Percentiles rank a stretch among this genome's conserved stretches.
Evolutionary conservation across 2,113 vertebrate species (phyloP).

Genomic region (Alectura lathami): DNA sequence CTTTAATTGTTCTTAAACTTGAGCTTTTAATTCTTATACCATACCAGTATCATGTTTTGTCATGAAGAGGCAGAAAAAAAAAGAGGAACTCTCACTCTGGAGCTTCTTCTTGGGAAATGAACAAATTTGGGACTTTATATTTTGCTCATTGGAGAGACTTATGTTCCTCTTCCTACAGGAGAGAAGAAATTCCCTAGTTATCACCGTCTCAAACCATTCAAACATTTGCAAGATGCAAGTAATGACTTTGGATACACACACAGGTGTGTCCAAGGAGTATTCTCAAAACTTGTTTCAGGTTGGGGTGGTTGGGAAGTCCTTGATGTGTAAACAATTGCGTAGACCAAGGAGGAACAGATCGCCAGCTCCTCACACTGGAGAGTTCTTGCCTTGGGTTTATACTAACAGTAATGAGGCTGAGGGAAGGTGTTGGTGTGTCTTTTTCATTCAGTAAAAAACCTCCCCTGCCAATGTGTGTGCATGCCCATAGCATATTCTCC

Average conservation of each 20-base stretch:
- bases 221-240: background rate
- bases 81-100: background rate
- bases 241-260: background rate
- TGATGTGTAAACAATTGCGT: background rate
- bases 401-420: background rate
- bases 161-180: background rate
- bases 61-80: too few relatives aligned
- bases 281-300: background rate
- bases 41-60: background rate
- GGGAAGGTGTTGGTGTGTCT: background rate
- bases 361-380: background rate
- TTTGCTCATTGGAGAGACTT: background rate
- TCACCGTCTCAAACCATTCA: background rate
- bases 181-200: background rate
- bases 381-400: background rate
- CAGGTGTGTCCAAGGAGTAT: background rate
- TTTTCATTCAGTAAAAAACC: background rate
- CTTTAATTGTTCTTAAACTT: background rate
- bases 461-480: background rate
- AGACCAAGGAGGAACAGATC: background rate
- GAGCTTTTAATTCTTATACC: background rate
- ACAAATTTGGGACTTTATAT: background rate
- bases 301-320: background rate
- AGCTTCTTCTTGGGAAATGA: background rate
- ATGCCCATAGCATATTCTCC: background rate